Percentiles rank a stretch among this genome's conserved stretches.
phyloP scores from a whole-genome alignment of 2,797 vertebrate genomes.

The Ctenopoma kingsleyae region DNA sequence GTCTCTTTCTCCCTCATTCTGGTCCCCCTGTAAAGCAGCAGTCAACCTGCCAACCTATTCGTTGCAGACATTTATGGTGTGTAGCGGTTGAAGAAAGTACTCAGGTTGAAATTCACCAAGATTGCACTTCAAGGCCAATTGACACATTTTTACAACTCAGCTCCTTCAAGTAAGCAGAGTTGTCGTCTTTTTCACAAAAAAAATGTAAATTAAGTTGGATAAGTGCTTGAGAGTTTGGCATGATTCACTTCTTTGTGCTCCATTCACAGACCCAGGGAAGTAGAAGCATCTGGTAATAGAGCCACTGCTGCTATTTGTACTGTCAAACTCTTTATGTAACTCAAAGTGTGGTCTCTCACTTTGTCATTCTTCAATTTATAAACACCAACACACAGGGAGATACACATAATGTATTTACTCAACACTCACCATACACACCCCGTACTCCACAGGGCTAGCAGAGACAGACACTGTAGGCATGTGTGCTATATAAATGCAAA shows the following conservation, averaged over 20 bases:
- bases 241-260: slow-evolving; percentile 19
- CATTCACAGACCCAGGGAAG: slow-evolving; percentile 14
- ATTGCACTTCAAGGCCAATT: slow-evolving; percentile 29
- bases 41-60: neutral
- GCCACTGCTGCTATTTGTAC: slow-evolving; percentile 31
- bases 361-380: slow-evolving; percentile 49
- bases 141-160: slow-evolving; percentile 26
- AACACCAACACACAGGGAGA: slow-evolving; percentile 30
- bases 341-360: slow-evolving; percentile 34
- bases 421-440: slow-evolving; percentile 22
- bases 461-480: slow-evolving; percentile 26
- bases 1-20: neutral
- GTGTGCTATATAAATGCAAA: slow-evolving; percentile 70
- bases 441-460: slow-evolving; percentile 15
- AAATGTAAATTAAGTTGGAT: slow-evolving; percentile 25
- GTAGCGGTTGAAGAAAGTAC: slow-evolving; percentile 8
- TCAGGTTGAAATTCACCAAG: slow-evolving; percentile 19
- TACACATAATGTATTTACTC: slow-evolving; percentile 48
- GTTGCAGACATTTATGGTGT: slow-evolving; percentile 10
- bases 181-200: slow-evolving; percentile 26
- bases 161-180: slow-evolving; percentile 3
- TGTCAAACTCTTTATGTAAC: slow-evolving; percentile 42
- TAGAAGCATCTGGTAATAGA: slow-evolving; percentile 31
- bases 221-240: slow-evolving; percentile 21
- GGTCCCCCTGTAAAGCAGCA: slow-evolving; percentile 1